Percentiles rank a stretch among this genome's conserved stretches.
Evolutionary conservation across 2,888 invertebrate genomes (phyloP).

Genomic region (Acronicta alni): DNA sequence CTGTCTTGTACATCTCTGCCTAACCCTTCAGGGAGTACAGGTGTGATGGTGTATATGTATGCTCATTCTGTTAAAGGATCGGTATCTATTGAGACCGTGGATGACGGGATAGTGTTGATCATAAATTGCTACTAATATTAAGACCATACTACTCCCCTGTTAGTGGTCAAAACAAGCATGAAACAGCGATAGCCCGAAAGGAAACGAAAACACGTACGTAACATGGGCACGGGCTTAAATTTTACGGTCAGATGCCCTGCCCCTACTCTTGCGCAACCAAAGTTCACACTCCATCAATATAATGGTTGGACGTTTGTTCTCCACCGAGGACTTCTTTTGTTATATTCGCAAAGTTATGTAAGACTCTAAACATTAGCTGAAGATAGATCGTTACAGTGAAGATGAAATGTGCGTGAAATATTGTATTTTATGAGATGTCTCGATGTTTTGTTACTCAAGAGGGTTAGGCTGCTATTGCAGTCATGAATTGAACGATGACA

Average conservation of each 20-base stretch:
- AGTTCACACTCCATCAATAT: constrained; percentile 41
- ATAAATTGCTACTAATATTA: too few relatives aligned
- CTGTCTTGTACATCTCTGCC: too few relatives aligned
- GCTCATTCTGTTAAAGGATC: too few relatives aligned
- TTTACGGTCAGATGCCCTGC: not conserved
- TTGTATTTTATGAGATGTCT: constrained; percentile 6
- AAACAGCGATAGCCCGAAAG: not conserved
- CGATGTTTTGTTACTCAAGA: not conserved
- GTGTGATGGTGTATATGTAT: too few relatives aligned
- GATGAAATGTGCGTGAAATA: constrained; percentile 7
- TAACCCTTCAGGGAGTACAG: too few relatives aligned
- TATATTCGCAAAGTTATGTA: constrained; percentile 18
- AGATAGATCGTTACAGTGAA: constrained; percentile 6
- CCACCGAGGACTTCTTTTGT: constrained; percentile 16
- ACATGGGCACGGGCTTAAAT: not conserved
- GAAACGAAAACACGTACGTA: not conserved
- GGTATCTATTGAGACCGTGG: too few relatives aligned
- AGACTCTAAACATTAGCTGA: constrained; percentile 2
- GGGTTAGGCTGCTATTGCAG: too few relatives aligned
- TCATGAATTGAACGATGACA: too few relatives aligned
- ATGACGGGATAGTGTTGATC: too few relatives aligned
- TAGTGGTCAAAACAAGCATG: too few relatives aligned
- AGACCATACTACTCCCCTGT: too few relatives aligned
- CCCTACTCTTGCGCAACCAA: constrained; percentile 35
- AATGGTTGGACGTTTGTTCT: constrained; percentile 26